Percentiles rank a stretch among this genome's conserved stretches.
These are phyloP conservation scores for Eupithecia exiguata DNA, from an alignment of 2,888 invertebrate species.

Conservation along the genomic window DNA sequence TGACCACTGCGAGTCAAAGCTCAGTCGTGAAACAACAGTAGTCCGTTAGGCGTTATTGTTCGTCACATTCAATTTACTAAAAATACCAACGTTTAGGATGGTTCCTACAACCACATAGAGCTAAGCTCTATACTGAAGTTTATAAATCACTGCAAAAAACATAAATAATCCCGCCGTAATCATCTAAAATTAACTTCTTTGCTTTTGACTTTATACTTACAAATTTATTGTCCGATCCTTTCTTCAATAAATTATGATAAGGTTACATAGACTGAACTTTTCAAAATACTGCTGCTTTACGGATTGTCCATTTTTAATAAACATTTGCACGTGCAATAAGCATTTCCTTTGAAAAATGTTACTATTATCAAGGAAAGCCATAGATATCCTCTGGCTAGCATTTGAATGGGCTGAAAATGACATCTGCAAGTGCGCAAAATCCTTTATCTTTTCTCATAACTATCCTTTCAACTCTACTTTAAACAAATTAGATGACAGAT, in stretches of 20 bases:
- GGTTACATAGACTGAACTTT: too few species aligned
- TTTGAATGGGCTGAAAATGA: background rate
- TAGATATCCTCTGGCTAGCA: background rate
- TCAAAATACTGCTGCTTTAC: too few species aligned
- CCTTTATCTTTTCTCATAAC: background rate
- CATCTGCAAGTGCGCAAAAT: background rate
- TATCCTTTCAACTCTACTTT: background rate
- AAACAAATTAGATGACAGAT: background rate
- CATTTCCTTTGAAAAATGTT: background rate
- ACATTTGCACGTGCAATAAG: background rate
- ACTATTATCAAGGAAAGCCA: background rate
- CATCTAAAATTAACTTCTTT: background rate
- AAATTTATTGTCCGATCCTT: background rate
- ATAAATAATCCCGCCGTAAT: background rate
- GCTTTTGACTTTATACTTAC: background rate
- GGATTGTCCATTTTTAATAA: background rate
- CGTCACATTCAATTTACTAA: slow-evolving; percentile 6
- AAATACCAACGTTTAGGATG: slow-evolving; percentile 1
- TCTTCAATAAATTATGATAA: background rate
- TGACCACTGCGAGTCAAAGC: slow-evolving; percentile 46
- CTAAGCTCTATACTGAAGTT: background rate
- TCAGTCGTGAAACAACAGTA: slow-evolving; percentile 32
- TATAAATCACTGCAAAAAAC: background rate
- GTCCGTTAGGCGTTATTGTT: slow-evolving; percentile 6
- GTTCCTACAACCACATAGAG: background rate